Evolutionary conservation across 2,888 invertebrate genomes (phyloP), one percentile per base, ranked within the genome.

Genomic region (Phaedon cochleariae): DNA sequence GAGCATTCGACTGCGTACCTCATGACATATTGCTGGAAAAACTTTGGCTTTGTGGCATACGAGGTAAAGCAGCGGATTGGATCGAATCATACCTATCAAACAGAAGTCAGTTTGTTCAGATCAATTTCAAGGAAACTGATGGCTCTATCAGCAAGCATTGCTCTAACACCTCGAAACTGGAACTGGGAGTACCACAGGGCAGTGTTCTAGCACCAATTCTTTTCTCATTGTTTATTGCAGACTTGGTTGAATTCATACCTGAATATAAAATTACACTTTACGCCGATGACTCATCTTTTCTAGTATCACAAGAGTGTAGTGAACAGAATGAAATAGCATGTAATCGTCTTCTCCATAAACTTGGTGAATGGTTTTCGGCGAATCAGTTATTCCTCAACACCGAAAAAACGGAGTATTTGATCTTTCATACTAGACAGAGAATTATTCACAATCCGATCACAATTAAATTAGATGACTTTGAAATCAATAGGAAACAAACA

Each of bases 41-140:
- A 52, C 52, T 52, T 52, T 52, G 26, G 52, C 29, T 29, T 15
- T n/a, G 26, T 29, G 52, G 52, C 22, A 52, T 22, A 21, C 21
- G 49, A 22, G 49, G 22, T 7, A 49, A 2, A 18, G 26, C 29
- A 29, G 29, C 26, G 15, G 29, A 52, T n/a, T 52, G 52, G 52
- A 29, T 52, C 26, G 29, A 26, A 52, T 52, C 52, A n/a, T 52
- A 29, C 29, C 31, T 34, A 9, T 22, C n/a, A 7, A 12, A 41
- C 12, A 41, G n/a, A 41, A 41, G 15, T 15, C 41, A 41, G 15
- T n/a, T n/a, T n/a, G n/a, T n/a, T n/a, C n/a, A n/a, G n/a, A n/a
- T n/a, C n/a, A n/a, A n/a, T n/a, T n/a, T n/a, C n/a, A n/a, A n/a
- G n/a, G n/a, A n/a, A n/a, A n/a, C n/a, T 41, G 41, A 15, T 4